Evolutionary conservation across 1,140 invertebrate species (phyloP), one percentile per base, ranked within the genome.

Genomic region (Battus philenor): DNA sequence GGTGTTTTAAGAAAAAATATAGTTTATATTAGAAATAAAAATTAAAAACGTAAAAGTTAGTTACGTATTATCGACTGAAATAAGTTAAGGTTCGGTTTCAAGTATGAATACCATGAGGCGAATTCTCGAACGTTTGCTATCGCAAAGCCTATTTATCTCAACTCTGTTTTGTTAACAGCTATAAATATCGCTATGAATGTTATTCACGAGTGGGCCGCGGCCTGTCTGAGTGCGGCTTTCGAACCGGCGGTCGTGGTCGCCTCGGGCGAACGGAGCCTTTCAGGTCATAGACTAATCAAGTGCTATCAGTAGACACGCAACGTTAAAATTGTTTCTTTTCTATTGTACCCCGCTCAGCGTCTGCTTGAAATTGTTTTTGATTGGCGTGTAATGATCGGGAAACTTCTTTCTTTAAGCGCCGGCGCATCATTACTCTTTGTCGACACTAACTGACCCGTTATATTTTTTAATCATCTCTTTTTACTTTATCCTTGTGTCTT

Each of bases 211-310:
- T 39, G 24, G 45, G 31, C 55, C 39, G 59, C 54, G 63, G 54
- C 62, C 61, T 49, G 44, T 48, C 26, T 59, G 52, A 63, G 49
- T 55, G 59, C 44, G 44, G 59, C 67, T 67, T 70, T 72, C 64
- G 43, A 57, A 51, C 45, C 44, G 50, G 56, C 34, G 51, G 65
- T 78, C 74, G 74, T 78, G 71, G 67, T 64, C 51, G 69, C 74
- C 71, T 18, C 47, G 36, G 68, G 74, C 56, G 48, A 55, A 27
- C 46, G 48, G 44, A 54, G 55, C 52, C 59, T 63, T 58, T 63
- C 59, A 44, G 57, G 33, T 18, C 56, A 54, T 44, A 62, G 58
- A 64, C 24, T 54, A 61, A 44, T 33, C 38, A 45, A 32, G 38
- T 18, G 32, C 31, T 50, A 56, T 55, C 39, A 48, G 22, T 41